phyloP scores from a whole-genome alignment of 1,140 invertebrate genomes.

The Venustaconcha ellipsiformis region DNA sequence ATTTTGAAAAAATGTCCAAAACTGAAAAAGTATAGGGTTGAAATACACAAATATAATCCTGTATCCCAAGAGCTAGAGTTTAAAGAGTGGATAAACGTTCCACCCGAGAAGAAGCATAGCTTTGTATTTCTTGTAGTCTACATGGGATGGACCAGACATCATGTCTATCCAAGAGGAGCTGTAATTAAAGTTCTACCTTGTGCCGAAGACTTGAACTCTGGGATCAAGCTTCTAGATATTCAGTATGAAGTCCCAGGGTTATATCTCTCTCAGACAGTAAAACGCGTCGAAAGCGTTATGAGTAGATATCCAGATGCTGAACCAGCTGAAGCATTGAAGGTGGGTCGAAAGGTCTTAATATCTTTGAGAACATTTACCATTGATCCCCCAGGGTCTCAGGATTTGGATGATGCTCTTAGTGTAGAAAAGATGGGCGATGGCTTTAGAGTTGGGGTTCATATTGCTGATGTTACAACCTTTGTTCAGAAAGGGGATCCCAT shows the following conservation, averaged over 20 bases:
- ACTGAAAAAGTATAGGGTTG: constrained; percentile 21
- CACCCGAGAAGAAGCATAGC: constrained; percentile 6
- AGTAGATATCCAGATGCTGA: constrained; percentile 19
- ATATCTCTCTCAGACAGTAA: constrained; percentile 13
- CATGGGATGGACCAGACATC: constrained; percentile 18
- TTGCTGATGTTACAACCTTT: constrained; percentile 64
- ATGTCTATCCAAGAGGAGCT: constrained; percentile 27
- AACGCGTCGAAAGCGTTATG: not conserved
- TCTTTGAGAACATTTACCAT: constrained; percentile 80
- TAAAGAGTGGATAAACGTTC: constrained; percentile 8
- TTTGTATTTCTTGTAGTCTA: constrained; percentile 18
- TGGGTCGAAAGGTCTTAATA: constrained; percentile 76
- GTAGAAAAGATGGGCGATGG: constrained; percentile 33
- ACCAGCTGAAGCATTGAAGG: constrained; percentile 7
- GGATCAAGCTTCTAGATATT: constrained; percentile 18
- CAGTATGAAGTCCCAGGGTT: constrained; percentile 25
- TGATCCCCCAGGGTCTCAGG: constrained; percentile 97
- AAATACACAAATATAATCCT: constrained; percentile 22
- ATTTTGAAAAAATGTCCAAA: constrained; percentile 18
- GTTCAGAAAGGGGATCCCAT: constrained; percentile 45
- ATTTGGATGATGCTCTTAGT: constrained; percentile 98
- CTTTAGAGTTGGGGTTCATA: constrained; percentile 58
- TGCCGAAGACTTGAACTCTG: constrained; percentile 5
- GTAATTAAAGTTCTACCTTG: constrained; percentile 14
- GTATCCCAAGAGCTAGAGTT: constrained; percentile 1